These are phyloP conservation scores for Odontamblyopus lacepedii DNA, from an alignment of 2,797 vertebrate species.

Conservation along the genomic window DNA sequence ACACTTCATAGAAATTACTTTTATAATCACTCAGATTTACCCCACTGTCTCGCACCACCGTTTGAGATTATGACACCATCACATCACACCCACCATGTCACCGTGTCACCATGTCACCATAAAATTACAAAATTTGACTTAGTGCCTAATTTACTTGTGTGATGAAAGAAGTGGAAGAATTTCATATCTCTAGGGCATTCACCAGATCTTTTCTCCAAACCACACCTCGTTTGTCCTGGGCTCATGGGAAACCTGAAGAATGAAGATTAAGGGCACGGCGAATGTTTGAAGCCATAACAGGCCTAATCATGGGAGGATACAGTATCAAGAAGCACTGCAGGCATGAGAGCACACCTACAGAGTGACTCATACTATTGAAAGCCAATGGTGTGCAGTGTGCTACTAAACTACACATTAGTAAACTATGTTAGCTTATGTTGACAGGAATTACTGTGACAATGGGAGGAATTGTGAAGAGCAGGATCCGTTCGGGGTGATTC, in stretches of 20 bases:
- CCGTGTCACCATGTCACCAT: not conserved
- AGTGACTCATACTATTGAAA: conserved; percentile 51
- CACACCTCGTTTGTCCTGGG: conserved; percentile 14
- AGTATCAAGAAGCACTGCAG: conserved; percentile 21
- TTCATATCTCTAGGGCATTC: conserved; percentile 25
- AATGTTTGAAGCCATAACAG: conserved; percentile 25
- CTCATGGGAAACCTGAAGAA: conserved; percentile 6
- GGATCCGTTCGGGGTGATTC: conserved; percentile 52
- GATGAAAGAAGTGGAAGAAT: conserved; percentile 27
- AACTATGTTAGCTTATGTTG: conserved; percentile 15
- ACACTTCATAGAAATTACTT: conserved; percentile 7
- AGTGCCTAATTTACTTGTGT: conserved; percentile 4
- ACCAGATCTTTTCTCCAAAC: conserved; percentile 16
- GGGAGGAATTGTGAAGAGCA: conserved; percentile 20
- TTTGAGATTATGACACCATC: conserved; percentile 3
- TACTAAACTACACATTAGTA: conserved; percentile 11
- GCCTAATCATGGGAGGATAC: conserved; percentile 21
- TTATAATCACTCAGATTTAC: conserved; percentile 14
- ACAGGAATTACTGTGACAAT: conserved; percentile 19
- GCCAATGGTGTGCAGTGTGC: conserved; percentile 11
- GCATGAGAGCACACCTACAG: conserved; percentile 38
- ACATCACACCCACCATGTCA: not conserved
- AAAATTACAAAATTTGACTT: not conserved
- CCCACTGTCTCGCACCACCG: conserved; percentile 1
- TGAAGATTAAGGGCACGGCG: conserved; percentile 6